Evolutionary conservation across 2,888 invertebrate genomes (phyloP), one percentile per base, ranked within the genome.

Genomic region (Orthosia incerta): DNA sequence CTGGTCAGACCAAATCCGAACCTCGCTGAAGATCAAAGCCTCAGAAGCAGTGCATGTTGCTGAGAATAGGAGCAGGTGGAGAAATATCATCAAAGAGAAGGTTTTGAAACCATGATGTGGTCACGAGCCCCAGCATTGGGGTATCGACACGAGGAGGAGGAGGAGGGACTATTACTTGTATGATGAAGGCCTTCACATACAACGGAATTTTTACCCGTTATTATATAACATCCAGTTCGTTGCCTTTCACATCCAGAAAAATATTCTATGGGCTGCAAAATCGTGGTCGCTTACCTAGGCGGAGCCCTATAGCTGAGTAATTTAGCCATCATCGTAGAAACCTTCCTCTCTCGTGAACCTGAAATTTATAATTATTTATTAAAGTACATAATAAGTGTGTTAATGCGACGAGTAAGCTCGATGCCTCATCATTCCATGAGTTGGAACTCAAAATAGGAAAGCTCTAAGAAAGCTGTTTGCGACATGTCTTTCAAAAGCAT

Each of bases 381-480:
- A 11, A 16, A 20, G 51, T 46, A 39, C 9, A 31, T 39, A 46
- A 23, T n/a, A 31, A 31, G 46, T 76, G 31, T 46, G 50, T n/a
- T 23, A 59, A 57, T 46, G 45, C 46, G 31, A 48, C 31, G n/a
- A 26, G 16, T 59, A 18, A n/a, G 23, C 31, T 57, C 26, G 18
- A 7, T 15, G 39, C 12, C 16, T 39, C 55, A 11, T n/a, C 55
- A 23, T n/a, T 5, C 31, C 23, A 9, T 46, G 60, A 23, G 39
- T 18, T 56, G 3, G 15, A 65, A 55, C 48, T 18, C 50, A 4
- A 12, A 65, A 55, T 39, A 50, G 23, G 55, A 23, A 55, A 16
- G 31, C 26, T 69, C 18, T 48, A 76, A 51, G 57, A 59, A 74
- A 78, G 51, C 39, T 71, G 48, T 26, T 59, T n/a, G n/a, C 20